Conservation (phyloP, 1,140 invertebrate genomes). For the Lepidotrigona ventralis region DNA sequence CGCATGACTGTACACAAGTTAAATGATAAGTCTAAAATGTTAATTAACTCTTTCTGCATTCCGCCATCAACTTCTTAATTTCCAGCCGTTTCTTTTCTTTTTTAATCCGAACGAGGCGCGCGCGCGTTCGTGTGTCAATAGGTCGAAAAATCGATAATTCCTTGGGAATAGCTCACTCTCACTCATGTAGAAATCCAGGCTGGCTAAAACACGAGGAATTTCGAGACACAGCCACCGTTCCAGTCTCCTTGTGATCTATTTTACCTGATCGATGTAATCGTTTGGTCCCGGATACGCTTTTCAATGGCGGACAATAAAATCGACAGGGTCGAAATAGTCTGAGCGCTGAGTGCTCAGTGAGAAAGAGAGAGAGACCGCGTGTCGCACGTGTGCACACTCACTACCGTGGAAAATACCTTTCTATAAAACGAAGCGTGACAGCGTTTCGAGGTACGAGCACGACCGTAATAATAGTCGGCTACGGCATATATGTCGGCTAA, state of each 20-base stretch:
- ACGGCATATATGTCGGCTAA: conserved; percentile 51
- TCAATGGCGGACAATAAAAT: conserved; percentile 52
- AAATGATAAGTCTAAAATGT: neutral
- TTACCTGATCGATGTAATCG: conserved; percentile 21
- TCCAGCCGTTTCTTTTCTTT: too few relatives aligned
- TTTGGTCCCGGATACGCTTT: conserved; percentile 5
- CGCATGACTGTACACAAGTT: neutral
- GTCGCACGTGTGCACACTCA: conserved; percentile 10
- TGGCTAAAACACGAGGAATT: neutral
- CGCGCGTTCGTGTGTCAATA: neutral
- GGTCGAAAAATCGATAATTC: neutral
- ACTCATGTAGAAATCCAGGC: neutral
- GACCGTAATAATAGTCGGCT: conserved; percentile 58
- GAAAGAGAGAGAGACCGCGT: neutral
- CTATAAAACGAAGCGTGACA: conserved; percentile 64
- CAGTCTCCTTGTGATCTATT: conserved; percentile 14
- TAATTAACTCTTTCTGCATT: neutral
- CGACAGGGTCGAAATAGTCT: conserved; percentile 20
- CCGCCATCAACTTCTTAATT: neutral
- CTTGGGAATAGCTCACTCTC: neutral
- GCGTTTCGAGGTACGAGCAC: conserved; percentile 52
- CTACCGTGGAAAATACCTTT: conserved; percentile 50
- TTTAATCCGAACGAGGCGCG: too few relatives aligned
- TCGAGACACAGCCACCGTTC: neutral
- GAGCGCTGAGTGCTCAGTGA: neutral